A percentile compares a stretch with the other conserved stretches of the same genome.
Evolutionary conservation across 1,140 invertebrate species (phyloP).

Genomic region (Heliconius melpomene): DNA sequence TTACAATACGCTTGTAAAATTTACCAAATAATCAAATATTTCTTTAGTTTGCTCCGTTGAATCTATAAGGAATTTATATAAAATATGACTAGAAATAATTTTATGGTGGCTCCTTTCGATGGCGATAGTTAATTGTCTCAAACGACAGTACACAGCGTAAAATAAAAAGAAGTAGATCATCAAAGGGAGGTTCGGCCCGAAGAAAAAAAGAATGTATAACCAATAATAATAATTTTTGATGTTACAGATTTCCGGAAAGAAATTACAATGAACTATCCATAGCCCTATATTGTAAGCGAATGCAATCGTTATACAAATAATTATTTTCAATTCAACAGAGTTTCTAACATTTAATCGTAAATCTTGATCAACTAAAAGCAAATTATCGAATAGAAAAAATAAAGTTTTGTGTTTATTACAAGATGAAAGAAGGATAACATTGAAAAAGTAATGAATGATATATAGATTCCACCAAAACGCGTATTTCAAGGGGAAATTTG

Average conservation of each 20-base stretch:
- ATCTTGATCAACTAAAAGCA: not conserved
- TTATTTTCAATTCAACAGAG: not conserved
- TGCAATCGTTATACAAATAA: not conserved
- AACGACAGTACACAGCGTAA: not conserved
- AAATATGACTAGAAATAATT: constrained; percentile 1
- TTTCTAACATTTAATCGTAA: not conserved
- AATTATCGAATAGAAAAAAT: not conserved
- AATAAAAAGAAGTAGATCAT: not conserved
- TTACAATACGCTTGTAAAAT: not conserved
- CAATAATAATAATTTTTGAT: not conserved
- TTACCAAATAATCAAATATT: constrained; percentile 4
- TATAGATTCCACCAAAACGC: not conserved
- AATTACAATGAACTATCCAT: not conserved
- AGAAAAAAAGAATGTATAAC: not conserved
- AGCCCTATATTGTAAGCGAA: not conserved
- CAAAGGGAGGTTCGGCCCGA: not conserved
- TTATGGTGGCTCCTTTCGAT: not conserved
- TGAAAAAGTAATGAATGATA: not conserved
- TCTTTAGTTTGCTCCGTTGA: not conserved
- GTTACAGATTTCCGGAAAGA: not conserved
- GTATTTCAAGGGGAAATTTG: not conserved
- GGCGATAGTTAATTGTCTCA: not conserved
- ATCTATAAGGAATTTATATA: constrained; percentile 1
- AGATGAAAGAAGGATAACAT: not conserved
- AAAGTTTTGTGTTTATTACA: not conserved